These are phyloP conservation scores for Nannobrachium achirus DNA, from an alignment of 2,113 vertebrate species.

Conservation along the genomic window DNA sequence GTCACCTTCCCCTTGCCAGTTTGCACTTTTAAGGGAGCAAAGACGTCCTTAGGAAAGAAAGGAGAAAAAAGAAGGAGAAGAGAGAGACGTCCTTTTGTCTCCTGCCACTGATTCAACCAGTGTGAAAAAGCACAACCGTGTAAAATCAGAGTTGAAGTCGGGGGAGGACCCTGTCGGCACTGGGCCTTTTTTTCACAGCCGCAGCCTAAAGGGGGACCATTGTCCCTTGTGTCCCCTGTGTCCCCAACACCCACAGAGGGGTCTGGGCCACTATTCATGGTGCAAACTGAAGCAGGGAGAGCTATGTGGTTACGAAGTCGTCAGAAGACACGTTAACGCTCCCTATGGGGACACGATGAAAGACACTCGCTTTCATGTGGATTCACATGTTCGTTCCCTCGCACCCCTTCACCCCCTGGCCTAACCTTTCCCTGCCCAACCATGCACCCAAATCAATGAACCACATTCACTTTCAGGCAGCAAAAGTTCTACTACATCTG, in stretches of 20 bases:
- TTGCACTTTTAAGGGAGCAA: constrained; percentile 68
- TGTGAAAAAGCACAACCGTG: constrained; percentile 82
- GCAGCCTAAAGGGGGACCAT: constrained; percentile 72
- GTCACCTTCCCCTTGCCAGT: constrained; percentile 71
- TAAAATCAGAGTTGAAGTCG: constrained; percentile 80
- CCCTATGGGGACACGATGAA: constrained; percentile 44
- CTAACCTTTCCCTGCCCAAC: neutral
- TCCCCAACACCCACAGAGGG: constrained; percentile 72
- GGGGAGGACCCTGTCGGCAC: constrained; percentile 71
- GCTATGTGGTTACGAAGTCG: constrained; percentile 69
- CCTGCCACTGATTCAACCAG: constrained; percentile 68
- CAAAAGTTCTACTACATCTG: neutral
- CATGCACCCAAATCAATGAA: neutral
- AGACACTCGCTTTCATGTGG: constrained; percentile 21
- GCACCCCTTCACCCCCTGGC: neutral
- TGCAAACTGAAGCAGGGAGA: constrained; percentile 65
- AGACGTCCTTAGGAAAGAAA: constrained; percentile 50
- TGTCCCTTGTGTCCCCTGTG: constrained; percentile 59
- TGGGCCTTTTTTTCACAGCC: constrained; percentile 64
- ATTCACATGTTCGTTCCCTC: too few species aligned
- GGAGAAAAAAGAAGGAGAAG: constrained; percentile 54
- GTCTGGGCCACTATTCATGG: constrained; percentile 59
- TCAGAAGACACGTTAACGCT: constrained; percentile 52
- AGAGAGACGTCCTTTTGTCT: constrained; percentile 75
- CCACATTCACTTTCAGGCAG: neutral